Percentiles rank a stretch among this genome's conserved stretches.
phyloP scores from a whole-genome alignment of 2,888 invertebrate genomes.

The Salticus scenicus region DNA sequence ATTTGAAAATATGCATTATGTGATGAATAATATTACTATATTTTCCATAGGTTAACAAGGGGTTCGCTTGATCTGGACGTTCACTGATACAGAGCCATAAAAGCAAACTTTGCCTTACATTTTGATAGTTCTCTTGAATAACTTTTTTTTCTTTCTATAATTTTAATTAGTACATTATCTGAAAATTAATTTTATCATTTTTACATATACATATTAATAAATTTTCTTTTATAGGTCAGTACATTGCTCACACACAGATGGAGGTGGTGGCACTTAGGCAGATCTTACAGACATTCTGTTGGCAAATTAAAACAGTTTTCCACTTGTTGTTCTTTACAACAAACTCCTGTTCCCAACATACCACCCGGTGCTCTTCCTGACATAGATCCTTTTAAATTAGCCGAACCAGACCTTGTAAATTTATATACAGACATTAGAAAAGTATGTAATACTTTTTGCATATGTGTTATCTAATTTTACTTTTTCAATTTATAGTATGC shows the following conservation, averaged over 20 bases:
- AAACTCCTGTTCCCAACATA: constrained; percentile 38
- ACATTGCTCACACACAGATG: constrained; percentile 46
- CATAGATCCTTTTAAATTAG: constrained; percentile 88
- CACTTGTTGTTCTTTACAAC: constrained; percentile 24
- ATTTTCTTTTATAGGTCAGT: constrained; percentile 31
- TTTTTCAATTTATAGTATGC: too few species aligned
- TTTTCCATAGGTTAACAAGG: too few species aligned
- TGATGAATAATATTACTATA: too few species aligned
- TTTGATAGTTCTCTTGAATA: too few species aligned
- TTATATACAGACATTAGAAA: constrained; percentile 90
- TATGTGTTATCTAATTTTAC: neutral
- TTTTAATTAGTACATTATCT: too few species aligned
- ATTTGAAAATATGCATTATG: too few species aligned
- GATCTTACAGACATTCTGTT: constrained; percentile 35
- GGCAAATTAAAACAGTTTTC: constrained; percentile 43
- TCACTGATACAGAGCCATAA: too few species aligned
- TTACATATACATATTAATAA: too few species aligned
- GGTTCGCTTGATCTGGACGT: too few species aligned
- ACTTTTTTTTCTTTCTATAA: too few species aligned
- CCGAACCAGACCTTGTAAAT: constrained; percentile 90
- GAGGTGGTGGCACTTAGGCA: constrained; percentile 31
- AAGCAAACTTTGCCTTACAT: too few species aligned
- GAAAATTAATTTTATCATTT: too few species aligned
- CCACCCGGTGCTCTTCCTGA: constrained; percentile 45
- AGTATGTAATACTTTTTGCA: constrained; percentile 78